These are phyloP conservation scores for Melitaea cinxia DNA, from an alignment of 1,140 invertebrate genomes.

Conservation along the genomic window DNA sequence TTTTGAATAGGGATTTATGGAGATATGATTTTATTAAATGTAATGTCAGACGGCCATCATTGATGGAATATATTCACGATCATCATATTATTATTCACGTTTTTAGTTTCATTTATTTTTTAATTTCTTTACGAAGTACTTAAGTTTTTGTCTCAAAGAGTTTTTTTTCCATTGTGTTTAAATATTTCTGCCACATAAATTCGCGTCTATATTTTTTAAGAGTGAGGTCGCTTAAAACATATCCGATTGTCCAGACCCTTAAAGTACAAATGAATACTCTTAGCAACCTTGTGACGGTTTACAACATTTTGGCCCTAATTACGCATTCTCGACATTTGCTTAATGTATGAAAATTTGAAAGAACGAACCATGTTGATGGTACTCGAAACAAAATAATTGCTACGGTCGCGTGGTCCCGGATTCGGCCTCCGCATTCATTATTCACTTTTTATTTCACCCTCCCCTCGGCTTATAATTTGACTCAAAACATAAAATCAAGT, in stretches of 20 bases:
- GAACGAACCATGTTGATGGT: constrained; percentile 80
- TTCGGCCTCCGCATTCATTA: constrained; percentile 78
- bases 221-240: constrained; percentile 50
- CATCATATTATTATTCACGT: not conserved
- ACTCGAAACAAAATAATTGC: constrained; percentile 81
- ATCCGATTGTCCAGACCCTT: constrained; percentile 59
- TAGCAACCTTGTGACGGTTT: constrained; percentile 60
- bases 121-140: no score
- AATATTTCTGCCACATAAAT: not conserved
- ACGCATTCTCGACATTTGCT: constrained; percentile 79
- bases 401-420: constrained; percentile 74
- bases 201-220: constrained; percentile 20
- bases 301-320: constrained; percentile 77
- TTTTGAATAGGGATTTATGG: constrained; percentile 57
- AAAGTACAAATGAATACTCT: constrained; percentile 63
- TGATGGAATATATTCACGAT: not conserved
- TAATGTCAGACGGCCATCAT: constrained; percentile 38
- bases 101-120: not conserved
- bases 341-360: constrained; percentile 82
- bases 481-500: constrained; percentile 81
- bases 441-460: constrained; percentile 79
- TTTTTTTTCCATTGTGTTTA: not conserved
- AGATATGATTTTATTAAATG: constrained; percentile 58
- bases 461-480: constrained; percentile 80
- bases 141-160: no score